These are phyloP conservation scores for Xerus rutilus DNA, from an alignment of 2,797 vertebrate species.

Conservation along the genomic window DNA sequence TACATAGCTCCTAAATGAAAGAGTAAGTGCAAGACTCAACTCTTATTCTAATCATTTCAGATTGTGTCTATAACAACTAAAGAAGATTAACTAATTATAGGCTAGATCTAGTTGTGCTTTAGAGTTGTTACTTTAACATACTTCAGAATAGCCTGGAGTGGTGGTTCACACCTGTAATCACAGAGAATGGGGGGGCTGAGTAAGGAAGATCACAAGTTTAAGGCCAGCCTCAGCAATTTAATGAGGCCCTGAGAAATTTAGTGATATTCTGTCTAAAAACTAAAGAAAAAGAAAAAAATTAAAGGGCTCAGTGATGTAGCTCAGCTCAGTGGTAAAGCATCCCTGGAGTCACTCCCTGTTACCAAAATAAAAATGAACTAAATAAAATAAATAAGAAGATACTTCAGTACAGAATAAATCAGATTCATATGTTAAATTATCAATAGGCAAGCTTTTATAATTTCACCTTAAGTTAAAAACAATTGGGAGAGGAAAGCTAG, in stretches of 20 bases:
- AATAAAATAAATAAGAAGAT: too few relatives aligned
- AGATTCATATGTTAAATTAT: conserved; percentile 35
- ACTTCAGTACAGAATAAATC: neutral
- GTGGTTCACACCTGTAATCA: too few relatives aligned
- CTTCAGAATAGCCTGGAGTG: too few relatives aligned
- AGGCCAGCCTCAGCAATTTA: too few relatives aligned
- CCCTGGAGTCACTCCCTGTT: neutral
- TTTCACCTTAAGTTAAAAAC: neutral
- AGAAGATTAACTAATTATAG: neutral
- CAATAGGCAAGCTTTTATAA: conserved; percentile 6
- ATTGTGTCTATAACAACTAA: neutral
- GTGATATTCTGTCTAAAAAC: too few relatives aligned
- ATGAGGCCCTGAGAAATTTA: too few relatives aligned
- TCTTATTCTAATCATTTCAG: neutral
- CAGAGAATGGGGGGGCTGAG: too few relatives aligned
- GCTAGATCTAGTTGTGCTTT: neutral
- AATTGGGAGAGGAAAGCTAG: neutral
- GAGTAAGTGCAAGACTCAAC: neutral
- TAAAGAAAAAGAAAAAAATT: too few relatives aligned
- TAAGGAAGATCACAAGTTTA: too few relatives aligned
- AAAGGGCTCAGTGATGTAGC: too few relatives aligned
- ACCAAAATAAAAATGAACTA: neutral
- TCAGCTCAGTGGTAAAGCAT: neutral
- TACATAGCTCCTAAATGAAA: conserved; percentile 14
- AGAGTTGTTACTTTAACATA: conserved; percentile 11